Evolutionary conservation across 2,888 invertebrate genomes (phyloP).

Genomic region (Polydrusus tereticollis): DNA sequence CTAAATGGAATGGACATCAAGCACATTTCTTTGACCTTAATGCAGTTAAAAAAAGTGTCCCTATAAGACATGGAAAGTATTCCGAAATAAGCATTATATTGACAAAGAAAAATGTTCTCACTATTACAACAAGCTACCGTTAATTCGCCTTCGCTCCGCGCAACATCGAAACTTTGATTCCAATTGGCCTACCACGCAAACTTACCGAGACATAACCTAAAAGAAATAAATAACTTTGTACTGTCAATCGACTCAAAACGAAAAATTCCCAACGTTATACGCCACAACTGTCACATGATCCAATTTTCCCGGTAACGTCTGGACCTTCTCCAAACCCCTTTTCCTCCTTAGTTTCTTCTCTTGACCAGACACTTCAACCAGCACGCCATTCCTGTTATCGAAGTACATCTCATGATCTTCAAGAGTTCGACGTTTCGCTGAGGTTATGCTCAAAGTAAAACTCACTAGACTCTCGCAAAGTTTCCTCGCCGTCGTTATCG

Average conservation of each 20-base stretch:
- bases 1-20: too few relatives aligned
- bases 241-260: conserved; percentile 5
- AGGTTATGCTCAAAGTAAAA: conserved; percentile 84
- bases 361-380: conserved; percentile 72
- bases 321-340: conserved; percentile 79
- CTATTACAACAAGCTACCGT: neutral
- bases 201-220: neutral
- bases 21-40: too few relatives aligned
- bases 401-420: conserved; percentile 86
- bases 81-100: too few relatives aligned
- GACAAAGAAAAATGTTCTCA: neutral
- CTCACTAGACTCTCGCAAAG: conserved; percentile 81
- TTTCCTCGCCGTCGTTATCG: conserved; percentile 74
- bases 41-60: too few relatives aligned
- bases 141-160: neutral
- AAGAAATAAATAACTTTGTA: conserved; percentile 16
- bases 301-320: conserved; percentile 84
- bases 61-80: too few relatives aligned
- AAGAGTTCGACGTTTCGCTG: conserved; percentile 84
- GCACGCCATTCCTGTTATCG: conserved; percentile 70
- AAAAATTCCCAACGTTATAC: conserved; percentile 75
- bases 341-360: conserved; percentile 79
- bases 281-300: conserved; percentile 91
- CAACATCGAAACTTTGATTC: neutral
- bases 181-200: neutral